Conservation (phyloP, 2,888 invertebrate species). For the Sthenelais limicola region DNA sequence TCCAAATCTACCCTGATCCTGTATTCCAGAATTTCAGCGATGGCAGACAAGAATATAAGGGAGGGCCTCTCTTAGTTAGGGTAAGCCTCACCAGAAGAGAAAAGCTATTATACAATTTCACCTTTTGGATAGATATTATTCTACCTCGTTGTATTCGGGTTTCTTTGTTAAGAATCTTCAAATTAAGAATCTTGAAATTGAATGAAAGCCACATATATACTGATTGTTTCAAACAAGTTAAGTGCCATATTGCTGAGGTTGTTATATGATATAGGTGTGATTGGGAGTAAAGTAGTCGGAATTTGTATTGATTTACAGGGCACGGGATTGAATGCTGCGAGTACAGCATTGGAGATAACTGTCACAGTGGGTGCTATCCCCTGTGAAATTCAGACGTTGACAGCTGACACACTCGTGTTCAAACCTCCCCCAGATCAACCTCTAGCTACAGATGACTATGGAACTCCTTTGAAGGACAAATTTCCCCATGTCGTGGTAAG, state of each 20-base stretch:
- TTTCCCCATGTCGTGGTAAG: constrained; percentile 89
- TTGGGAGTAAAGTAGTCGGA: neutral
- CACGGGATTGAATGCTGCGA: constrained; percentile 92
- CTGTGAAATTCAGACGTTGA: constrained; percentile 96
- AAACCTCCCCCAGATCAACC: constrained; percentile 93
- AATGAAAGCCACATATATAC: neutral
- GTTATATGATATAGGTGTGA: too few species aligned
- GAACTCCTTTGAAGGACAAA: constrained; percentile 79
- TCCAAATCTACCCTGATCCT: constrained; percentile 80
- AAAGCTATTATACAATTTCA: neutral
- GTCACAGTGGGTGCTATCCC: constrained; percentile 91
- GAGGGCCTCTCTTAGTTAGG: constrained; percentile 45
- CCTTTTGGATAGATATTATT: neutral
- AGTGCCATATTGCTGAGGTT: neutral
- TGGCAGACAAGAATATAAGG: constrained; percentile 78
- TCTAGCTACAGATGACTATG: constrained; percentile 72
- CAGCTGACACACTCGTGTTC: constrained; percentile 92
- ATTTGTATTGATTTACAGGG: constrained; percentile 76
- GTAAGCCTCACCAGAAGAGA: constrained; percentile 35
- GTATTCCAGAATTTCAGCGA: constrained; percentile 84
- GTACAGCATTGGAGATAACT: constrained; percentile 92
- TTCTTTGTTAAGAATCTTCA: neutral
- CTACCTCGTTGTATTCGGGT: neutral
- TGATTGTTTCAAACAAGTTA: neutral
- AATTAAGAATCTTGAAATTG: too few species aligned